Conservation (phyloP, 1,140 invertebrate genomes). For the Pissodes strobi region DNA sequence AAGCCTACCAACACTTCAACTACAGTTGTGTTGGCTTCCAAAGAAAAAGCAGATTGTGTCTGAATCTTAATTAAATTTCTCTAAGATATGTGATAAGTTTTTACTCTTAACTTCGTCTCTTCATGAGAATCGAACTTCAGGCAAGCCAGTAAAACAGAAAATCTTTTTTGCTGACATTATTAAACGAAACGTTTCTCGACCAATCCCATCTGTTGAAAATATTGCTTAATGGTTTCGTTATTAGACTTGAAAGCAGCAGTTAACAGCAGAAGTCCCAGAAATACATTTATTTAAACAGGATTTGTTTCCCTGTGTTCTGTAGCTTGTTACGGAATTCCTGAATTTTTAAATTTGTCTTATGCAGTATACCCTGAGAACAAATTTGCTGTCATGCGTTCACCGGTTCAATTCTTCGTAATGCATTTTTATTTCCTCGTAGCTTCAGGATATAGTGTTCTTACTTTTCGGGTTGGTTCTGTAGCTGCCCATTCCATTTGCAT, state of each 20-base stretch:
- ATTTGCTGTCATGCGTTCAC: too few relatives aligned
- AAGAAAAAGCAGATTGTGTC: background rate
- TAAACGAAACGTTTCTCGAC: background rate
- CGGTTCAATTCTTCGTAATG: background rate
- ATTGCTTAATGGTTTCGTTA: too few relatives aligned
- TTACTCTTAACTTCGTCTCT: background rate
- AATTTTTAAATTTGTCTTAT: constrained; percentile 13
- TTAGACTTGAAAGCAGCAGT: too few relatives aligned
- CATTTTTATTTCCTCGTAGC: too few relatives aligned
- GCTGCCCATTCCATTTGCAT: too few relatives aligned
- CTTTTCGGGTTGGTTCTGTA: too few relatives aligned
- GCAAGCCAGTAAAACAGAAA: too few relatives aligned
- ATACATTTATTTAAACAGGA: too few relatives aligned
- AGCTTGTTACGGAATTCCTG: constrained; percentile 16
- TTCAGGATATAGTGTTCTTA: too few relatives aligned
- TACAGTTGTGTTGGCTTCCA: too few relatives aligned
- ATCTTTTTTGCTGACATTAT: background rate
- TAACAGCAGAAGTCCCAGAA: background rate
- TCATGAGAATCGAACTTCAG: background rate
- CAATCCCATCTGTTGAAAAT: background rate
- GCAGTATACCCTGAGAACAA: too few relatives aligned
- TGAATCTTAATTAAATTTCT: too few relatives aligned
- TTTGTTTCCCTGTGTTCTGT: background rate
- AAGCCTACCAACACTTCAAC: background rate
- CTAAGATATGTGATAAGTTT: background rate